phyloP scores from a whole-genome alignment of 2,888 invertebrate genomes.

The Camptogramma bilineatum region DNA sequence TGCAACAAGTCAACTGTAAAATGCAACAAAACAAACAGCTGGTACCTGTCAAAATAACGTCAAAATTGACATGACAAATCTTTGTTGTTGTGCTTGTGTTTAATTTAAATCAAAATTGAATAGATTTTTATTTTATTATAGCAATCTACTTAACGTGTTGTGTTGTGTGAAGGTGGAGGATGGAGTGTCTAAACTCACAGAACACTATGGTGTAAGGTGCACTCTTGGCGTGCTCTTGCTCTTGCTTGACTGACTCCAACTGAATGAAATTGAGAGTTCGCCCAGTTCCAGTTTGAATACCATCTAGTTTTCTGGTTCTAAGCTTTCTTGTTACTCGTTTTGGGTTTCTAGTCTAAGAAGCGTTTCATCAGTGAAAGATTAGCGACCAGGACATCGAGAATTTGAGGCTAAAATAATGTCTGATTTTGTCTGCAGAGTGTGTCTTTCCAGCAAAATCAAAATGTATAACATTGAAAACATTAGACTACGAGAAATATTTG shows the following conservation, averaged over 20 bases:
- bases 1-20: background rate
- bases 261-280: too few species aligned
- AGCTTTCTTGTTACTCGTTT: too few species aligned
- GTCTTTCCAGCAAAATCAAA: constrained; percentile 19
- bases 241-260: too few species aligned
- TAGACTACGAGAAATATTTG: constrained; percentile 12
- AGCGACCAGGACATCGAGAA: background rate
- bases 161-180: too few species aligned
- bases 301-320: too few species aligned
- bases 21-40: background rate
- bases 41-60: background rate
- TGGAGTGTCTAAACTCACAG: too few species aligned
- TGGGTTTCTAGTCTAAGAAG: background rate
- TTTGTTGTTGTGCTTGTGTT: background rate
- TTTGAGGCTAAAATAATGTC: constrained; percentile 2
- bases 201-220: too few species aligned
- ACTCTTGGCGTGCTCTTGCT: too few species aligned
- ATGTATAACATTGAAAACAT: constrained; percentile 12
- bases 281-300: too few species aligned
- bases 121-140: too few species aligned
- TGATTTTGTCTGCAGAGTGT: constrained; percentile 17
- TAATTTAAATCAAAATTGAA: too few species aligned
- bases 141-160: too few species aligned
- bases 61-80: background rate
- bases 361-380: background rate